Evolutionary conservation across 2,888 invertebrate genomes (phyloP), one percentile per base, ranked within the genome.

Genomic region (Tinea semifulvella): DNA sequence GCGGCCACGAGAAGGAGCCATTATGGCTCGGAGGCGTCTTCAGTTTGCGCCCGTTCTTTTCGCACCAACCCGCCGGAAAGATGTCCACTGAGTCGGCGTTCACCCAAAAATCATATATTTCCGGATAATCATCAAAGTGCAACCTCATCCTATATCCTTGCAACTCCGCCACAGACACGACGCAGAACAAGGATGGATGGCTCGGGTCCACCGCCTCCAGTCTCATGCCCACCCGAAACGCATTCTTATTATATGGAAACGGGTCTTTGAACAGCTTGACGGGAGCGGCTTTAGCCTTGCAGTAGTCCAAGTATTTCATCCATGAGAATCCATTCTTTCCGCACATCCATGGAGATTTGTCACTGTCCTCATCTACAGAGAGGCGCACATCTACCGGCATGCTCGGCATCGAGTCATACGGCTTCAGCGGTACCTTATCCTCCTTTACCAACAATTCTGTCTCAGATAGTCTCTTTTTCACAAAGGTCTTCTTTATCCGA

Each of bases 1-100:
- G 71, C 7, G 87, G 84, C 96, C 96, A 96, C 56, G 86, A 89
- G 67, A 96, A 97, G 42, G 73, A 79, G 0, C 72, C 71, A 0
- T 76, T 77, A 55, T 84, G 86, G 11, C 87, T 88, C 47, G 87
- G 87, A 0, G 97, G 97, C 2, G 94, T 91, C 56, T 90, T 88
- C 47, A 98, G 68, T 18, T 83, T 69, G 46, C 92, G 90, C 1
- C 87, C 86, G 54, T 92, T 92, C 64, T 90, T 90, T 59, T 92
- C 91, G 61, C 96, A 94, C 93, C 95, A 98, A n/a, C 95, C 94
- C 20, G 90, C 86, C 5, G 95, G 95, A 66, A 96, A 97, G 46
- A 98, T 90, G 61, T 95, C 92, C 59, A 87, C 84, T n/a, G 92
- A 92, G 65, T 96, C 94, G 0, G 93, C 92, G 66, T 96, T 95